Evolutionary conservation across 2,888 invertebrate genomes (phyloP).

Genomic region (Cartodere bifasciata): DNA sequence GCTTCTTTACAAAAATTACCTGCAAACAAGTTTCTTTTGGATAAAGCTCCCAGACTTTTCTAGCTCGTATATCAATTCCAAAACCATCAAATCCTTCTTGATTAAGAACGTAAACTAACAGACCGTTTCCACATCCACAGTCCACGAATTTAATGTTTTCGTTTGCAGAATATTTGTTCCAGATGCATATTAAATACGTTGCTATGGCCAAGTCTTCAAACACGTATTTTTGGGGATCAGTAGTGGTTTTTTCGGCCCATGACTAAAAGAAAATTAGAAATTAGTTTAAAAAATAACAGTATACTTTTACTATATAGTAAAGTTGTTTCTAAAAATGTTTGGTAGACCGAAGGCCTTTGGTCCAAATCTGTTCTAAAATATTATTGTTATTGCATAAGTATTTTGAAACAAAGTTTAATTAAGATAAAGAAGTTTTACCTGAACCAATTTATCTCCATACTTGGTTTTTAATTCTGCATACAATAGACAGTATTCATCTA

Average conservation of each 20-base stretch:
- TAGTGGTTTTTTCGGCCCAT: constrained; percentile 86
- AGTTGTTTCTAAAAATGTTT: too few species aligned
- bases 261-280: constrained; percentile 40
- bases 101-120: constrained; percentile 74
- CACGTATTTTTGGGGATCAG: constrained; percentile 89
- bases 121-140: constrained; percentile 95
- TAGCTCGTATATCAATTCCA: constrained; percentile 72
- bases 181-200: constrained; percentile 68
- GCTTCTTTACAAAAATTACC: constrained; percentile 36
- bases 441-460: constrained; percentile 61
- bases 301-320: too few species aligned
- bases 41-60: constrained; percentile 83
- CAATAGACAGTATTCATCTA: constrained; percentile 54
- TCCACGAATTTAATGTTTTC: constrained; percentile 65
- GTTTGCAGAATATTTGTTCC: constrained; percentile 37
- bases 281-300: background rate
- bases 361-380: too few species aligned
- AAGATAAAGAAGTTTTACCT: constrained; percentile 39
- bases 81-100: constrained; percentile 72
- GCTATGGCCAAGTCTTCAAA: constrained; percentile 95
- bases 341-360: too few species aligned
- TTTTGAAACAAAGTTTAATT: background rate
- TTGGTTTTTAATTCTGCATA: constrained; percentile 66
- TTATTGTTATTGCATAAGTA: constrained; percentile 4
- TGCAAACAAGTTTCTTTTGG: constrained; percentile 49